Conservation (phyloP, 2,888 invertebrate species). For the Trichopoda pennipes region DNA sequence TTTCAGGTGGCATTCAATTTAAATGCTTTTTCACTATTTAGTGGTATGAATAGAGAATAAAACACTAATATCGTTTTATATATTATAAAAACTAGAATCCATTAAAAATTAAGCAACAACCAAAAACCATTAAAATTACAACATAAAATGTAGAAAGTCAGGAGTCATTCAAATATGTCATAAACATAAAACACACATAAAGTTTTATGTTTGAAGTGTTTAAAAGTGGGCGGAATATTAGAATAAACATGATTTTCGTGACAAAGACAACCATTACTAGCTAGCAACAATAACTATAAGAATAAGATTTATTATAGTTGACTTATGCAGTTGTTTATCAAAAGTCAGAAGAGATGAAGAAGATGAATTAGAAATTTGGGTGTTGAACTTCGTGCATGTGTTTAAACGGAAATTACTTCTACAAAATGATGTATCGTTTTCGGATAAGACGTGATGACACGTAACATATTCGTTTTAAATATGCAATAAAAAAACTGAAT, state of each 20-base stretch:
- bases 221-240: constrained; percentile 8
- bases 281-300: not conserved
- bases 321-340: not conserved
- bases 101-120: not conserved
- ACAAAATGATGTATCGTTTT: constrained; percentile 23
- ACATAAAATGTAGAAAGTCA: not conserved
- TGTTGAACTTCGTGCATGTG: constrained; percentile 5
- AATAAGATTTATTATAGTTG: constrained; percentile 28
- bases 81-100: not conserved
- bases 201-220: constrained; percentile 6
- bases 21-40: too few relatives aligned
- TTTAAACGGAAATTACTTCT: constrained; percentile 45
- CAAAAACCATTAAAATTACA: not conserved
- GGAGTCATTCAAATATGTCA: constrained; percentile 21
- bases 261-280: not conserved
- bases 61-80: too few relatives aligned
- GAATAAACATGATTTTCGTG: constrained; percentile 29
- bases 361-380: not conserved
- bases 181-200: constrained; percentile 29
- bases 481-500: not conserved
- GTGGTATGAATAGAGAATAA: too few relatives aligned
- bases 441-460: constrained; percentile 24
- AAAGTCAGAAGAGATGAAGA: not conserved
- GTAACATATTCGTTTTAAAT: not conserved
- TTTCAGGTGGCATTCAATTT: too few relatives aligned